A percentile compares a stretch with the other conserved stretches of the same genome.
Evolutionary conservation across 2,888 invertebrate species (phyloP).

Genomic region (Eugnorisma glareosa): DNA sequence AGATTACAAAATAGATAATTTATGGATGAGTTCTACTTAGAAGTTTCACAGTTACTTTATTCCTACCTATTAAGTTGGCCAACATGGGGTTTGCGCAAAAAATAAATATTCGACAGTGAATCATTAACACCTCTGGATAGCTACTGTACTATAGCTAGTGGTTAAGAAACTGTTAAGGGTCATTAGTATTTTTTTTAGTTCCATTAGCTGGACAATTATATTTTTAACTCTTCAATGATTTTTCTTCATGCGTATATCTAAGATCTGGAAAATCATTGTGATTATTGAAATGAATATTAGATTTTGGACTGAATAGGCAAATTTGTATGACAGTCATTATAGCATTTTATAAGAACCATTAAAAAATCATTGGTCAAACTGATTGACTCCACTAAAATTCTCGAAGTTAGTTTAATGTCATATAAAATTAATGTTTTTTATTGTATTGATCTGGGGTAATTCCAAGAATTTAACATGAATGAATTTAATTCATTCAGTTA

Average conservation of each 20-base stretch:
- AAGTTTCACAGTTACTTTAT: no score
- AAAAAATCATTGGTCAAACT: not conserved
- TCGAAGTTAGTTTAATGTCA: not conserved
- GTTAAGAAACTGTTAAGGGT: no score
- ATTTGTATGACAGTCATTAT: not conserved
- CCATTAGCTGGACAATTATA: not conserved
- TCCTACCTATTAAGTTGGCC: no score
- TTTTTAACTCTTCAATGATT: not conserved
- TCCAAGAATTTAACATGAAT: constrained; percentile 7
- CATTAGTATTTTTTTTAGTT: not conserved
- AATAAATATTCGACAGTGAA: no score
- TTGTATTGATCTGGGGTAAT: not conserved
- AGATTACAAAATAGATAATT: not conserved
- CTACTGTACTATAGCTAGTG: no score
- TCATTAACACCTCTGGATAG: no score
- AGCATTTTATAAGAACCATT: not conserved
- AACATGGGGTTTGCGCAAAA: no score
- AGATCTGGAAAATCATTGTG: not conserved
- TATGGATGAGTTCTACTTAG: no score
- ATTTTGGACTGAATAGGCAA: not conserved
- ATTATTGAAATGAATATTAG: not conserved
- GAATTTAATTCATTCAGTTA: constrained; percentile 23
- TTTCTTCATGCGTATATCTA: not conserved
- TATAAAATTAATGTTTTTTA: constrained; percentile 1
- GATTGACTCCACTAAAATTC: not conserved